Conservation (phyloP, 2,113 vertebrate genomes). For the Sigmodon hispidus region DNA sequence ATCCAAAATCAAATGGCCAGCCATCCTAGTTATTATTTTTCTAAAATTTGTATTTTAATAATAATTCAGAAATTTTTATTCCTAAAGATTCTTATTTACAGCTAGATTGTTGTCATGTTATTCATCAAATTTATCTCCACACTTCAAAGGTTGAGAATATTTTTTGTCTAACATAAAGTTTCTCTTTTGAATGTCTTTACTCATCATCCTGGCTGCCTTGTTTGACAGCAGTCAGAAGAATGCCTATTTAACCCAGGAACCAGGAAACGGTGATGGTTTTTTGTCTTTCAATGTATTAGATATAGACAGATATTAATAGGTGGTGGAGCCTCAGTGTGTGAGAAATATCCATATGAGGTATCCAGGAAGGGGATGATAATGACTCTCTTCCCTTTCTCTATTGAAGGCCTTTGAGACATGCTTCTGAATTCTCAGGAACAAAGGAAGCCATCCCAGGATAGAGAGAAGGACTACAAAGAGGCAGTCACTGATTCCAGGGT, state of each 20-base stretch:
- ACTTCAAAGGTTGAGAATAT: background rate
- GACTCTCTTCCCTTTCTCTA: background rate
- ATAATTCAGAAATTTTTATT: background rate
- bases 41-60: background rate
- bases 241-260: background rate
- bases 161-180: background rate
- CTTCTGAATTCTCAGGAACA: background rate
- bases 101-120: background rate
- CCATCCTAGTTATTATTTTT: background rate
- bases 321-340: background rate
- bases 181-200: background rate
- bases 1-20: background rate
- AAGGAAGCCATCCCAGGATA: background rate
- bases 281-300: background rate
- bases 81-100: constrained; percentile 26
- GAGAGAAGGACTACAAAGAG: background rate
- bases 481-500: background rate
- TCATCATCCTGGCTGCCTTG: background rate
- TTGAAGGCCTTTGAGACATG: background rate
- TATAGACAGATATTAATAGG: background rate
- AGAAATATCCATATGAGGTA: background rate
- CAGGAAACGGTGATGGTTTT: background rate
- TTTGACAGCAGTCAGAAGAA: background rate
- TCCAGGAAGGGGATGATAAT: background rate
- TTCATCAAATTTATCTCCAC: constrained; percentile 4